Percentiles rank a stretch among this genome's conserved stretches.
Conservation (phyloP, 1,140 invertebrate genomes). For the Bombyx mandarina region DNA sequence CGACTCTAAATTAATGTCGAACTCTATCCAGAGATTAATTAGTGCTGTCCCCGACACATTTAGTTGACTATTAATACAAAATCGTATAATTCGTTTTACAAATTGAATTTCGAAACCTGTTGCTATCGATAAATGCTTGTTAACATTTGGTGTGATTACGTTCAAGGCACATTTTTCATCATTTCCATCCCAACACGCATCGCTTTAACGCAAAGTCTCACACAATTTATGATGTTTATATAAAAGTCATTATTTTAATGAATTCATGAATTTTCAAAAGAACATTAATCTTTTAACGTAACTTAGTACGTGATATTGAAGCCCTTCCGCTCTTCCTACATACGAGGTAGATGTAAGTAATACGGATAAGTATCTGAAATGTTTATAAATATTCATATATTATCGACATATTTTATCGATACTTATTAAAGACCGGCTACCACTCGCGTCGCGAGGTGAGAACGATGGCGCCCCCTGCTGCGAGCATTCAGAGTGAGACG, state of each 20-base stretch:
- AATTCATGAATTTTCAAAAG: neutral
- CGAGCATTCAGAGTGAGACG: constrained; percentile 52
- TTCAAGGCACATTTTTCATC: constrained; percentile 37
- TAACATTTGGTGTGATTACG: constrained; percentile 19
- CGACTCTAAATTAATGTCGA: constrained; percentile 35
- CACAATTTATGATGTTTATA: constrained; percentile 17
- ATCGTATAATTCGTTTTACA: constrained; percentile 41
- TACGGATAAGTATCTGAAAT: constrained; percentile 57
- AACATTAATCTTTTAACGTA: neutral
- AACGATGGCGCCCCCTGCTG: constrained; percentile 67
- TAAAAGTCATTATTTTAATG: constrained; percentile 9
- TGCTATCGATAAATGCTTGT: constrained; percentile 22
- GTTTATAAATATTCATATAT: constrained; percentile 66
- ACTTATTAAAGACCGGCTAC: constrained; percentile 69
- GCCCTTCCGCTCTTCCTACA: neutral
- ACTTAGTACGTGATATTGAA: neutral
- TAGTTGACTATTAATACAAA: constrained; percentile 51
- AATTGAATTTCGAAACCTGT: constrained; percentile 49
- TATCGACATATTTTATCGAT: constrained; percentile 67
- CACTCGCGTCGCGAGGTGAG: constrained; percentile 67
- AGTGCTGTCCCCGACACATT: constrained; percentile 46
- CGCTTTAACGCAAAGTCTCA: constrained; percentile 26
- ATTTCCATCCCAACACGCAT: constrained; percentile 28
- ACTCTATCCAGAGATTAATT: constrained; percentile 55
- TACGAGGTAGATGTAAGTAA: constrained; percentile 17